A percentile compares a stretch with the other conserved stretches of the same genome.
Evolutionary conservation across 2,888 invertebrate species (phyloP).

Genomic region (Acrobasis suavella): DNA sequence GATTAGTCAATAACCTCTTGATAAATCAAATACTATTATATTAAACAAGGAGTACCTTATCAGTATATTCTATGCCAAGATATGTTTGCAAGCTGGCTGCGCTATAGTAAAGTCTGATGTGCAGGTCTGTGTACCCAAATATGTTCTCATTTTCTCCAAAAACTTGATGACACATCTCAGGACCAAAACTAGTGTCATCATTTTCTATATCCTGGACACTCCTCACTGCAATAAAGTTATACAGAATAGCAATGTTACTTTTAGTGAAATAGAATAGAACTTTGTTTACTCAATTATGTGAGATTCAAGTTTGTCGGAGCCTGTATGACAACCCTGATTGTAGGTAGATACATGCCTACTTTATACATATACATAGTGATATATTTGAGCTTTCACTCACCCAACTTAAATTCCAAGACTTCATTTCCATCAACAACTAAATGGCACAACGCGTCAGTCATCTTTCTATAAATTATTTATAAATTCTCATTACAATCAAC

Average conservation of each 20-base stretch:
- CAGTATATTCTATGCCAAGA: constrained; percentile 87
- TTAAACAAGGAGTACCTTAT: constrained; percentile 74
- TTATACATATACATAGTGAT: background rate
- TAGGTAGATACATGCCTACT: background rate
- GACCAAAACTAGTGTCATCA: constrained; percentile 85
- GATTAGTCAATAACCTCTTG: background rate
- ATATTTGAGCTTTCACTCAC: constrained; percentile 47
- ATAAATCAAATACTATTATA: constrained; percentile 5
- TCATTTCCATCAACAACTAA: constrained; percentile 82
- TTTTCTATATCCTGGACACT: constrained; percentile 85
- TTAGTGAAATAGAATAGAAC: too few species aligned
- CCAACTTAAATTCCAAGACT: constrained; percentile 80
- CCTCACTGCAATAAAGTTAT: constrained; percentile 74
- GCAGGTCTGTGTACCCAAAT: constrained; percentile 94
- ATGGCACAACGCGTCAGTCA: constrained; percentile 77
- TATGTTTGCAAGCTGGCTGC: constrained; percentile 92
- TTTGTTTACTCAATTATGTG: too few species aligned
- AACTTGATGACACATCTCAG: constrained; percentile 96
- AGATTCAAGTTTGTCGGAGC: background rate
- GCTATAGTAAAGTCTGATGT: constrained; percentile 89
- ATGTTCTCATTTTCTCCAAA: constrained; percentile 96
- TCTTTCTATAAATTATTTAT: constrained; percentile 40
- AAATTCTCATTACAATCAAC: constrained; percentile 37
- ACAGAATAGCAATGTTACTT: too few species aligned
- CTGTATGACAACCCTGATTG: background rate